Conservation (phyloP, 2,888 invertebrate genomes). For the Sicus ferrugineus region DNA sequence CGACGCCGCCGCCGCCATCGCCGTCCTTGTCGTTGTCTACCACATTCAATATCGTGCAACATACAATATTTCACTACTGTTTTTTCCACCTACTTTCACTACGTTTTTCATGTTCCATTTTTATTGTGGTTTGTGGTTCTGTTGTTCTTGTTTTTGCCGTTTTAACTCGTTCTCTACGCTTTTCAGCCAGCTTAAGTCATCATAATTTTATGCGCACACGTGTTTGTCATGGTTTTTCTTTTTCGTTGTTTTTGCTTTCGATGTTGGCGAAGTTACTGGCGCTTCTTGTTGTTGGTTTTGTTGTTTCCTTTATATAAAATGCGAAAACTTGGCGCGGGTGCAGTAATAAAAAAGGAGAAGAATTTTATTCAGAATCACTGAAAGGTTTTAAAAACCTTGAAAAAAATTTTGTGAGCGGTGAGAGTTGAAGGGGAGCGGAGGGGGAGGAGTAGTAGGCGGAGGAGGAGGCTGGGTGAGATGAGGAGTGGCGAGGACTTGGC, state of each 20-base stretch:
- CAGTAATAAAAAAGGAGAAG: not conserved
- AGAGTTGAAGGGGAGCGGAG: too few species aligned
- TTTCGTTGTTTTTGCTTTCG: not conserved
- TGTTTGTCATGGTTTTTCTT: not conserved
- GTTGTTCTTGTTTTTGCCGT: not conserved
- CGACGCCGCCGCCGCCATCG: not conserved
- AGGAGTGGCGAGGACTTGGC: too few species aligned
- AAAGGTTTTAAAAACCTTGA: not conserved
- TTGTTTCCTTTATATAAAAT: slow-evolving; percentile 21
- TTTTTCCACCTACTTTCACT: slow-evolving; percentile 1
- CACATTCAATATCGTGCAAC: not conserved
- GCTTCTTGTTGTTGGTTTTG: slow-evolving; percentile 8
- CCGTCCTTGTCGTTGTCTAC: not conserved
- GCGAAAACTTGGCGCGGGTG: slow-evolving; percentile 22
- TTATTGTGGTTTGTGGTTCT: not conserved
- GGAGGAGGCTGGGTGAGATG: too few species aligned
- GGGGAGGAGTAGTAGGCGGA: too few species aligned
- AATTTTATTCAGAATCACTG: not conserved
- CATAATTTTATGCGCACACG: slow-evolving; percentile 30
- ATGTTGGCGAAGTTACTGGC: not conserved
- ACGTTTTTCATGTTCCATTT: not conserved
- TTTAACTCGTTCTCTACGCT: slow-evolving; percentile 1
- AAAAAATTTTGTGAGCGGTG: not conserved
- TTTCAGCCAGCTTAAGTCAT: slow-evolving; percentile 22
- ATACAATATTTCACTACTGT: slow-evolving; percentile 7